Percentiles rank a stretch among this genome's conserved stretches.
phyloP scores from a whole-genome alignment of 2,888 invertebrate species.

The Kryphioiulus occultus region DNA sequence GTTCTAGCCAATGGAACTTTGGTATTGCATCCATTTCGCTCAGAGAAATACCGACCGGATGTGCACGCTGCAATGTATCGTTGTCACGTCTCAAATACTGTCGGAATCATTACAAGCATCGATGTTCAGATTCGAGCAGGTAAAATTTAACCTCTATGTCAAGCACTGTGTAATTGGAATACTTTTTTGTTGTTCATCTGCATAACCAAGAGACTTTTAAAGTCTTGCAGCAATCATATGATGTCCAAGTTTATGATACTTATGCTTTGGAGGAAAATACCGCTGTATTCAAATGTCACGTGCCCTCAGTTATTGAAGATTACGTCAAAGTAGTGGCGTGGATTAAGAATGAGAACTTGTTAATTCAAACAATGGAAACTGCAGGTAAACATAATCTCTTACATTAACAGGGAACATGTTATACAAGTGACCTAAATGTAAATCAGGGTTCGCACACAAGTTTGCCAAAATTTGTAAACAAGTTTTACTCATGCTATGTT shows the following conservation, averaged over 20 bases:
- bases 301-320: conserved; percentile 46
- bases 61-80: conserved; percentile 47
- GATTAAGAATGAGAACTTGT: conserved; percentile 51
- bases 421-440: too few species aligned
- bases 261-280: conserved; percentile 51
- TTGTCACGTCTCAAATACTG: conserved; percentile 30
- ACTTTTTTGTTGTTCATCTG: too few species aligned
- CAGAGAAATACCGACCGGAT: conserved; percentile 49
- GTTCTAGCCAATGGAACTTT: not conserved
- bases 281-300: conserved; percentile 50
- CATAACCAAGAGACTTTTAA: too few species aligned
- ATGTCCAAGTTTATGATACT: conserved; percentile 52
- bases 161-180: too few species aligned
- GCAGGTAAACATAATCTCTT: not conserved
- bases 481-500: too few species aligned
- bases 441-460: not conserved
- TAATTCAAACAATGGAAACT: conserved; percentile 44
- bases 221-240: conserved; percentile 45
- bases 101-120: conserved; percentile 37
- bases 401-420: not conserved
- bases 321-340: conserved; percentile 45
- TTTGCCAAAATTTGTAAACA: not conserved
- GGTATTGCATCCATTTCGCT: conserved; percentile 39
- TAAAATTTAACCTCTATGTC: not conserved
- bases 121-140: conserved; percentile 50